Percentiles rank a stretch among this genome's conserved stretches.
Evolutionary conservation across 2,113 vertebrate species (phyloP).

Genomic region (Perca flavescens): DNA sequence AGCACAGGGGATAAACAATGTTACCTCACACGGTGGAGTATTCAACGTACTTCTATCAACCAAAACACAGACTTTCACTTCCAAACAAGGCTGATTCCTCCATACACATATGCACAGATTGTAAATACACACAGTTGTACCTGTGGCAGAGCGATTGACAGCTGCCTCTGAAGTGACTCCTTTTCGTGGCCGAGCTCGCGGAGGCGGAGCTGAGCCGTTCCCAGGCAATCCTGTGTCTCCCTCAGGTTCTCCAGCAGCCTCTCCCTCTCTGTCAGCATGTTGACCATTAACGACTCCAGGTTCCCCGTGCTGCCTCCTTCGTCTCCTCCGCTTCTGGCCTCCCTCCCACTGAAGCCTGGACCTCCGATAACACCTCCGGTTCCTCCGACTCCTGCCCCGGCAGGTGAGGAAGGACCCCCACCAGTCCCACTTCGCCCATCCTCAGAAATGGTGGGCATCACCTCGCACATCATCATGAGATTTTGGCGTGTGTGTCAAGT

Average conservation of each 20-base stretch:
- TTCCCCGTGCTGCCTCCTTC: constrained; percentile 93
- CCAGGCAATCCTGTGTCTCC: constrained; percentile 94
- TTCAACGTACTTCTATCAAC: background rate
- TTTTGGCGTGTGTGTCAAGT: constrained; percentile 53
- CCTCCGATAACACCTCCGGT: constrained; percentile 78
- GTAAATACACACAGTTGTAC: constrained; percentile 67
- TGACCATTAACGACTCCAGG: constrained; percentile 96
- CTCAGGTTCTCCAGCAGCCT: constrained; percentile 93
- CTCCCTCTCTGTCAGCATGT: constrained; percentile 96
- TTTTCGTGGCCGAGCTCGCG: constrained; percentile 94
- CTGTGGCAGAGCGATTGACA: constrained; percentile 94
- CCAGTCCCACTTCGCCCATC: constrained; percentile 88
- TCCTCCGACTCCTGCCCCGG: constrained; percentile 70
- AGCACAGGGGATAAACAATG: constrained; percentile 23
- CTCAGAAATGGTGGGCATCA: constrained; percentile 97
- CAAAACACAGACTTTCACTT: background rate
- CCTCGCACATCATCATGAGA: constrained; percentile 96
- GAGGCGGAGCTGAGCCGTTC: constrained; percentile 91
- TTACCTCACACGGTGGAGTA: constrained; percentile 12
- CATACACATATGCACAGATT: background rate
- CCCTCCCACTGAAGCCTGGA: constrained; percentile 75
- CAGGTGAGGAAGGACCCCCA: constrained; percentile 86
- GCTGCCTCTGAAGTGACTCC: constrained; percentile 93
- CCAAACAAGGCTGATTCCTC: background rate
- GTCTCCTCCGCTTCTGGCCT: constrained; percentile 80